These are phyloP conservation scores for Eupeodes luniger DNA, from an alignment of 2,888 invertebrate species.

Conservation along the genomic window DNA sequence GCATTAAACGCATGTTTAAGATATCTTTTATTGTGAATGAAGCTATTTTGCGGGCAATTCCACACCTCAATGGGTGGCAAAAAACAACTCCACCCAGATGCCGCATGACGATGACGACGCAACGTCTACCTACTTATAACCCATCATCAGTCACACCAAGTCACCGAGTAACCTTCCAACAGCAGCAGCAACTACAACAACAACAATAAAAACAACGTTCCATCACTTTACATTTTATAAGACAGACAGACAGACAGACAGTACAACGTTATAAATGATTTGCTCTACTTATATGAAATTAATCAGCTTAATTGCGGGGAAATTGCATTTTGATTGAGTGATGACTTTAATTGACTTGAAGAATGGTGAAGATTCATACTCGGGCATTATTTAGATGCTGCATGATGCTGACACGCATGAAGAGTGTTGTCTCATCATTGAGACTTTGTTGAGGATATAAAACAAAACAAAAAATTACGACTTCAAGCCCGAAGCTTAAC, in stretches of 20 bases:
- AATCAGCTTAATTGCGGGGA: slow-evolving; percentile 74
- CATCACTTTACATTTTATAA: slow-evolving; percentile 23
- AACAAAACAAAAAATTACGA: background rate
- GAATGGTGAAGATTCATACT: slow-evolving; percentile 64
- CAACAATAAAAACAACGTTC: no score
- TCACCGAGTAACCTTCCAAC: background rate
- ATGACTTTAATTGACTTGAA: slow-evolving; percentile 70
- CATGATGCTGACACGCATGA: slow-evolving; percentile 11
- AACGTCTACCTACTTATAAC: no score
- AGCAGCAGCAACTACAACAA: background rate
- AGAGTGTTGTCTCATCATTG: slow-evolving; percentile 18
- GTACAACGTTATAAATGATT: slow-evolving; percentile 62
- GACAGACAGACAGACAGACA: slow-evolving; percentile 59
- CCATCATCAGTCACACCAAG: background rate
- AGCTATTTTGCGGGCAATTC: slow-evolving; percentile 42
- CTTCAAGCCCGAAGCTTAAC: background rate
- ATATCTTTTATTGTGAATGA: slow-evolving; percentile 51
- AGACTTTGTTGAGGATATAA: background rate
- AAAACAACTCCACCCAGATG: slow-evolving; percentile 48
- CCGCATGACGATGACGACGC: background rate
- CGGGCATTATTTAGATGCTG: no score
- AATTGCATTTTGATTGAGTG: slow-evolving; percentile 75
- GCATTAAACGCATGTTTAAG: slow-evolving; percentile 45
- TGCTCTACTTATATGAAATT: slow-evolving; percentile 73
- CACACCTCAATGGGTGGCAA: slow-evolving; percentile 68